A percentile compares a stretch with the other conserved stretches of the same genome.
phyloP scores from a whole-genome alignment of 2,888 invertebrate species.

The Aphidoletes aphidimyza region DNA sequence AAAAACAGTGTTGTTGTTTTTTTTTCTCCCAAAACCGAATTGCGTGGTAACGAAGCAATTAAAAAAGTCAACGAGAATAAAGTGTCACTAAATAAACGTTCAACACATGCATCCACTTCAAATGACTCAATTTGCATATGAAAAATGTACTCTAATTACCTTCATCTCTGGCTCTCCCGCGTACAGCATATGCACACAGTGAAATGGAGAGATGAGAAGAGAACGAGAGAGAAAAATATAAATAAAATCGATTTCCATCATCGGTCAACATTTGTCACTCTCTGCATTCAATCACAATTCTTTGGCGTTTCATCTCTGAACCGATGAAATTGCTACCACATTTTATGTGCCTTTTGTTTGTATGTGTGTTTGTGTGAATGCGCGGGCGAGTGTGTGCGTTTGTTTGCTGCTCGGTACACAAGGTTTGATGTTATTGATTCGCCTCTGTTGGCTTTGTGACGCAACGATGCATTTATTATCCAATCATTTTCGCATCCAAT shows the following conservation, averaged over 20 bases:
- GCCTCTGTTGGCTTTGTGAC: background rate
- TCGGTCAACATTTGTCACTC: background rate
- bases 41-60: conserved; percentile 32
- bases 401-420: too few species aligned
- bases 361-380: background rate
- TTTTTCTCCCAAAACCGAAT: background rate
- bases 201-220: background rate
- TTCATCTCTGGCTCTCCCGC: too few species aligned
- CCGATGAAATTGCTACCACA: background rate
- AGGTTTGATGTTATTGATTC: conserved; percentile 28
- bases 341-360: background rate
- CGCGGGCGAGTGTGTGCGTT: too few species aligned
- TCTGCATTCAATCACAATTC: background rate
- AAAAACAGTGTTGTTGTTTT: background rate
- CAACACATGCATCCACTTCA: background rate
- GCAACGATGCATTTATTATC: conserved; percentile 30
- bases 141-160: conserved; percentile 35
- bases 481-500: conserved; percentile 52
- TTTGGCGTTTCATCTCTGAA: background rate
- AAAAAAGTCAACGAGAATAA: conserved; percentile 28
- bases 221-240: background rate
- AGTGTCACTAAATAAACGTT: conserved; percentile 28
- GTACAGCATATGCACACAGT: background rate
- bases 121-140: conserved; percentile 52
- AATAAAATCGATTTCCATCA: conserved; percentile 33